Base-by-base conservation (phyloP, 2,888 invertebrate genomes). In the Autographa gamma region DNA sequence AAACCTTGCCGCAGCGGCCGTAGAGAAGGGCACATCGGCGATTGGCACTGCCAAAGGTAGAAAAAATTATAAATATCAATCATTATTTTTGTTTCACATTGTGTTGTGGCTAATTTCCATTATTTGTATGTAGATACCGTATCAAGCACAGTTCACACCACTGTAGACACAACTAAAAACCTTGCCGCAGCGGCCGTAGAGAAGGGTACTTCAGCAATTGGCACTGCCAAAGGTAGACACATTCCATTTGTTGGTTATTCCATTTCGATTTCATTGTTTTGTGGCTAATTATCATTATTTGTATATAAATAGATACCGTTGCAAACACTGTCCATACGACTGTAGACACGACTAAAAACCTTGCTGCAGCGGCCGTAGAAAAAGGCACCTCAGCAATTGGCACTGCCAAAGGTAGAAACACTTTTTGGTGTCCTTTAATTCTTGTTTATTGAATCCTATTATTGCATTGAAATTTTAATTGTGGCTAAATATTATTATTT, bases 91-190 rank as follows among this genome's bases (percentile, higher is more conserved):
- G 8, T 32, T 25, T 14, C 52, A 7, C n/a, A 48, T 9, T 38
- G 63, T 41, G 25, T 25, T 25, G 25, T 71, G 4, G 48, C 31
- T 58, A 60, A 64, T 41, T 32, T n/a, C n/a, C 31, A 18, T 54
- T 67, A 41, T 62, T 52, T 43, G 34, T 48, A 11, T 63, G 25
- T 76, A 78, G 77, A 76, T 68, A 73, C 76, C 11, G 78, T 78
- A 63, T 63, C 77, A 31, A 77, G 63, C 66, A 80, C 81, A 14
- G 71, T 72, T 68, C 76, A 82, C 8, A 71, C 66, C 59, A 77
- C 79, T 18, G 72, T 72, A 70, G 82, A 83, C 59, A 72, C 75
- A 3, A 81, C 82, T 31, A 82, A 84, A 77, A 81, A 73, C 63
- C 76, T 74, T 48, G 77, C 81, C 5, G 71, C 83, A 16, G 69